Conservation (phyloP, 2,888 invertebrate genomes). For the Pollenia griseotomentosa region DNA sequence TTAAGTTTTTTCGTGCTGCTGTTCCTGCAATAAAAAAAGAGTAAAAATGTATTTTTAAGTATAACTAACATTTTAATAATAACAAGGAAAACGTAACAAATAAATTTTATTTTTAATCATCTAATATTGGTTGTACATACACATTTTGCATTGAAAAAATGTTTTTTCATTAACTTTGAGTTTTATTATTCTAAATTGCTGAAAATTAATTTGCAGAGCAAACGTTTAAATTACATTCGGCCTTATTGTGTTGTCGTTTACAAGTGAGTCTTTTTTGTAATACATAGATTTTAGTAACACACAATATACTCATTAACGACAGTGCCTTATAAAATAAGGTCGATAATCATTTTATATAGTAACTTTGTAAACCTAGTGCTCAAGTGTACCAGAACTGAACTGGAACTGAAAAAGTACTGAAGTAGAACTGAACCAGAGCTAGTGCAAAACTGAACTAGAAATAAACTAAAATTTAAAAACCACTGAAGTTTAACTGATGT, state of each 20-base stretch:
- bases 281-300: too few relatives aligned
- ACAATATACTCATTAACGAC: too few relatives aligned
- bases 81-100: constrained; percentile 44
- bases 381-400: not conserved
- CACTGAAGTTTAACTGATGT: too few relatives aligned
- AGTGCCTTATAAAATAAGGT: too few relatives aligned
- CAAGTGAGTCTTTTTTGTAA: too few relatives aligned
- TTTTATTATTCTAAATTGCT: not conserved
- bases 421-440: not conserved
- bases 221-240: not conserved
- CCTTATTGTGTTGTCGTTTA: too few relatives aligned
- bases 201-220: not conserved
- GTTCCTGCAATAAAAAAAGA: constrained; percentile 63
- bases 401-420: constrained; percentile 1
- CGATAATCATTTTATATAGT: not conserved
- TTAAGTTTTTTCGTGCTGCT: not conserved
- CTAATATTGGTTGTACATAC: not conserved
- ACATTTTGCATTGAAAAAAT: not conserved
- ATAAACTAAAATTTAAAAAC: not conserved
- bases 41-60: constrained; percentile 33
- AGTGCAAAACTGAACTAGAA: not conserved
- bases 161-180: constrained; percentile 6
- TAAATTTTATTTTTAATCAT: not conserved
- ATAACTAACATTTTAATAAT: constrained; percentile 46
- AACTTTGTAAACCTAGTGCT: too few relatives aligned